Evolutionary conservation across 2,888 invertebrate genomes (phyloP).

Genomic region (Sphaerophoria rueppellii): DNA sequence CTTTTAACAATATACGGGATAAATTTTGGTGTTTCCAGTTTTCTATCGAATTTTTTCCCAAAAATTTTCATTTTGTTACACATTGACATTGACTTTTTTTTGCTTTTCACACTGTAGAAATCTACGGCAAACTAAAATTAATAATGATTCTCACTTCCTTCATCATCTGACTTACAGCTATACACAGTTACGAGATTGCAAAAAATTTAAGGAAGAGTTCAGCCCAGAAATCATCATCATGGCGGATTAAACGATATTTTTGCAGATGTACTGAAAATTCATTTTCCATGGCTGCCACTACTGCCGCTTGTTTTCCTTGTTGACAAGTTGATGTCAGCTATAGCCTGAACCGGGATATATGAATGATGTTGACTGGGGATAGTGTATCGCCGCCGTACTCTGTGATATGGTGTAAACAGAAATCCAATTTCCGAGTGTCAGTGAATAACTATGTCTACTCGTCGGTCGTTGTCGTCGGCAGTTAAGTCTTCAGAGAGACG

Average conservation of each 20-base stretch:
- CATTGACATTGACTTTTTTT: too few species aligned
- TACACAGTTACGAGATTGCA: conserved; percentile 10
- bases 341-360: neutral
- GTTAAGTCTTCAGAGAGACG: neutral
- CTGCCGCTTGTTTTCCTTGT: conserved; percentile 53
- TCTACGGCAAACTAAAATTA: conserved; percentile 31
- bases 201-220: conserved; percentile 22
- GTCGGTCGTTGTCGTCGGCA: neutral
- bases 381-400: conserved; percentile 43
- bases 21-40: neutral
- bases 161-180: conserved; percentile 23
- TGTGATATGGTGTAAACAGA: conserved; percentile 52
- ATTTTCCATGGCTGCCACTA: conserved; percentile 62
- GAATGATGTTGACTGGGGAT: conserved; percentile 11
- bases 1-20: neutral
- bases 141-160: conserved; percentile 49
- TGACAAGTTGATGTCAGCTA: conserved; percentile 63
- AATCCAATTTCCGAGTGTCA: conserved; percentile 73
- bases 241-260: conserved; percentile 35
- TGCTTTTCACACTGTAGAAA: too few species aligned
- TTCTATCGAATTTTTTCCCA: too few species aligned
- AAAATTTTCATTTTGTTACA: too few species aligned
- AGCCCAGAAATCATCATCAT: conserved; percentile 48
- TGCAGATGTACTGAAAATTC: conserved; percentile 41
- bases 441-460: conserved; percentile 3